A percentile compares a stretch with the other conserved stretches of the same genome.
phyloP scores from a whole-genome alignment of 1,140 invertebrate genomes.

The Drosophila gunungcola region DNA sequence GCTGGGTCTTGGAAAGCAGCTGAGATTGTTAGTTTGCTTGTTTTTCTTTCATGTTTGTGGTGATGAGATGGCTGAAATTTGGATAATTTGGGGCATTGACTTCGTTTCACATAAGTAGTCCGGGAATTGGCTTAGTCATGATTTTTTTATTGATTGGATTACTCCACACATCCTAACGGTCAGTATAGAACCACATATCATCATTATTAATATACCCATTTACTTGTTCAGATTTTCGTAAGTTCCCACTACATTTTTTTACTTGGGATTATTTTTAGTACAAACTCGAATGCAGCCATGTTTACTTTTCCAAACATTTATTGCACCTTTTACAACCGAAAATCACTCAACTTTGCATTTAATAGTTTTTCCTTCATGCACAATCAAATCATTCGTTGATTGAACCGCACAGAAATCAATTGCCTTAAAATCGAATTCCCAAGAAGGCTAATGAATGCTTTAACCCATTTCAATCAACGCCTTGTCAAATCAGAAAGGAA shows the following conservation, averaged over 20 bases:
- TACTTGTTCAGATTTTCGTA: constrained; percentile 7
- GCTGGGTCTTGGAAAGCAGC: constrained; percentile 23
- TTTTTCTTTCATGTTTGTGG: constrained; percentile 12
- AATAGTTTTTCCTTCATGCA: constrained; percentile 7
- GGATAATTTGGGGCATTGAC: constrained; percentile 17
- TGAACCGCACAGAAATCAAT: constrained; percentile 57
- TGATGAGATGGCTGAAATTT: constrained; percentile 23
- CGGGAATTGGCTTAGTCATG: constrained; percentile 12
- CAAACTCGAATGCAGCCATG: no score
- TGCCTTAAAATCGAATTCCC: constrained; percentile 36
- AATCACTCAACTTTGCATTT: constrained; percentile 12
- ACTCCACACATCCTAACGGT: constrained; percentile 30
- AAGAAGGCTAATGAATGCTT: constrained; percentile 56
- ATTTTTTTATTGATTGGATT: constrained; percentile 7
- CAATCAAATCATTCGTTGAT: constrained; percentile 54
- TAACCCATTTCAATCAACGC: constrained; percentile 75
- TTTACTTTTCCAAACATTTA: neutral
- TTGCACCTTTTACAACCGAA: neutral
- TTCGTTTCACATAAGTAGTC: constrained; percentile 30
- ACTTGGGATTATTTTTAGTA: no score
- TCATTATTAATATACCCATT: constrained; percentile 23
- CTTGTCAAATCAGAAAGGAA: constrained; percentile 73
- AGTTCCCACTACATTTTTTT: neutral
- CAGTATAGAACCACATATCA: constrained; percentile 12
- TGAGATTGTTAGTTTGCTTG: constrained; percentile 2